Evolutionary conservation across 2,888 invertebrate species (phyloP).

Genomic region (Eupithecia pulchellata): DNA sequence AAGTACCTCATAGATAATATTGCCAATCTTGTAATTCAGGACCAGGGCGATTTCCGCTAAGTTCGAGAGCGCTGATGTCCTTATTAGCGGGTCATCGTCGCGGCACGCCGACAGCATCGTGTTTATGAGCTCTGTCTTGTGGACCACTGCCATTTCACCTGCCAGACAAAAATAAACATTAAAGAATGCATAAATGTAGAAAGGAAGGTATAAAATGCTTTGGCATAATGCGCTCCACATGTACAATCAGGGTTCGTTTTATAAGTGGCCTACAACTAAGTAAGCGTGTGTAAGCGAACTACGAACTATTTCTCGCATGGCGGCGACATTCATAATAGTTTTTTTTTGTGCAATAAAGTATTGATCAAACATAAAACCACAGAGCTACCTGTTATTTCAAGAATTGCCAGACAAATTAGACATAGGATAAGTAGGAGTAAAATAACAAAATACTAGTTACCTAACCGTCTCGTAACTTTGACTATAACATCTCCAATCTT

Average conservation of each 20-base stretch:
- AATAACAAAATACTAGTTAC: conserved; percentile 75
- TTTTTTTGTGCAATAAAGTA: no score
- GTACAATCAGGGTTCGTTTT: no score
- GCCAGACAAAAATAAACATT: background rate
- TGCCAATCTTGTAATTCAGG: conserved; percentile 89
- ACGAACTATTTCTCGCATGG: no score
- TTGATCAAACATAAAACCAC: no score
- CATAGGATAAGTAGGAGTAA: no score
- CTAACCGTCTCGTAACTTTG: conserved; percentile 88
- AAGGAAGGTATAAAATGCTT: background rate
- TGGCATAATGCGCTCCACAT: background rate
- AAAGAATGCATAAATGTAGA: background rate
- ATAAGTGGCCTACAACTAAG: no score
- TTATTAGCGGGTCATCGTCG: conserved; percentile 89
- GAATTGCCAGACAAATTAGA: no score
- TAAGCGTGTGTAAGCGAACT: no score
- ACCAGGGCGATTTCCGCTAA: conserved; percentile 92
- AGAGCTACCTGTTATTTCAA: no score
- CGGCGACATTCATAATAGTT: no score
- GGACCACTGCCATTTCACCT: conserved; percentile 87
- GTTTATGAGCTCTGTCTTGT: conserved; percentile 89
- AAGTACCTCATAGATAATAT: conserved; percentile 89
- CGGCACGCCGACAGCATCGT: conserved; percentile 89
- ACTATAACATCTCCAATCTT: conserved; percentile 93
- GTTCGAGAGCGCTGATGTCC: conserved; percentile 93